Percentiles rank a stretch among this genome's conserved stretches.
phyloP scores from a whole-genome alignment of 2,113 vertebrate genomes.

The Megalops atlanticus region DNA sequence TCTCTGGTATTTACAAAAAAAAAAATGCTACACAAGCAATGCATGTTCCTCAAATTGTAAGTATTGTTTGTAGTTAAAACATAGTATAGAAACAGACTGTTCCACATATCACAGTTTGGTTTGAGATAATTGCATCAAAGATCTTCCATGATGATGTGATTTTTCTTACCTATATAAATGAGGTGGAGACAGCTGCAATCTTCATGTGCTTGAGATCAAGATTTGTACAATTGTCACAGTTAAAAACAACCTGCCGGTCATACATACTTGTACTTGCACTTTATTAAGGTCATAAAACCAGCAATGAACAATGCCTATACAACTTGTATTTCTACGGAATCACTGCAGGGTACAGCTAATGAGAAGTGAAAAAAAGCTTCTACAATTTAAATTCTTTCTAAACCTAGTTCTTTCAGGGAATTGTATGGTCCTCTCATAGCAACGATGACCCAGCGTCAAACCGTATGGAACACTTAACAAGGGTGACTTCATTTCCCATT shows the following conservation, averaged over 20 bases:
- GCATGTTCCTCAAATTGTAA: slow-evolving; percentile 78
- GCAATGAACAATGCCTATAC: slow-evolving; percentile 99
- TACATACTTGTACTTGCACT: slow-evolving; percentile 94
- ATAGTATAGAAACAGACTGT: slow-evolving; percentile 87
- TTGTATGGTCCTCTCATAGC: slow-evolving; percentile 69
- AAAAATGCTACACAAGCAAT: slow-evolving; percentile 79
- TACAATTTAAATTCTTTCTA: slow-evolving; percentile 85
- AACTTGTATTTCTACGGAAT: slow-evolving; percentile 97
- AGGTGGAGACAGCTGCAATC: slow-evolving; percentile 91
- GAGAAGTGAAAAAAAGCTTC: slow-evolving; percentile 94
- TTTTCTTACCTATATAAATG: slow-evolving; percentile 90
- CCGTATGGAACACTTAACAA: slow-evolving; percentile 79
- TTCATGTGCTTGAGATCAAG: slow-evolving; percentile 94
- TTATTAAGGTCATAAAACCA: slow-evolving; percentile 97
- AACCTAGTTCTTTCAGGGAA: slow-evolving; percentile 80
- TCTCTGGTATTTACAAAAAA: slow-evolving; percentile 91
- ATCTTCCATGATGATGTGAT: slow-evolving; percentile 91
- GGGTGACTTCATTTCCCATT: slow-evolving; percentile 77
- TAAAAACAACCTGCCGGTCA: slow-evolving; percentile 86
- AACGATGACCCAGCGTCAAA: slow-evolving; percentile 83
- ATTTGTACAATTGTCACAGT: slow-evolving; percentile 92
- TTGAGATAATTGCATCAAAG: slow-evolving; percentile 92
- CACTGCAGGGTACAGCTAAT: slow-evolving; percentile 93
- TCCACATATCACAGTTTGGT: slow-evolving; percentile 95
- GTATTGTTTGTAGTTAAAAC: slow-evolving; percentile 83